These are phyloP conservation scores for Parthenolecanium corni DNA, from an alignment of 2,888 invertebrate genomes.

Conservation along the genomic window DNA sequence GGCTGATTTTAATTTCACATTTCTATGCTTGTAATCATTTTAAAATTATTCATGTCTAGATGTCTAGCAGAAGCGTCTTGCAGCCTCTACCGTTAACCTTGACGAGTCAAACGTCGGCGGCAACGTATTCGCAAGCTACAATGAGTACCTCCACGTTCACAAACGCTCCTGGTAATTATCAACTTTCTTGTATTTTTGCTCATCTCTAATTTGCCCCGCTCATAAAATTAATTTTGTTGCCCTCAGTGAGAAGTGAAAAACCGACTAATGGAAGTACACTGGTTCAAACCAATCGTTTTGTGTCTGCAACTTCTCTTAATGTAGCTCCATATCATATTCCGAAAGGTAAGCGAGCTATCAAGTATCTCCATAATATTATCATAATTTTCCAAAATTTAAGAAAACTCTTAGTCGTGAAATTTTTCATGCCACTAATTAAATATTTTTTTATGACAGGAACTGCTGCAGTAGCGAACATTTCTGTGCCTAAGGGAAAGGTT, in stretches of 20 bases:
- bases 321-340: conserved; percentile 21
- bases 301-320: neutral
- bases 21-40: no score
- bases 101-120: conserved; percentile 10
- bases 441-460: conserved; percentile 8
- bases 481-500: conserved; percentile 8
- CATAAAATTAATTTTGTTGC: neutral
- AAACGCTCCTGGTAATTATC: neutral
- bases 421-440: no score
- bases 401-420: no score
- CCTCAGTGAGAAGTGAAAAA: conserved; percentile 12
- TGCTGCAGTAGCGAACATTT: conserved; percentile 15
- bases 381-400: neutral
- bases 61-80: neutral
- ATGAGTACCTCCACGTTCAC: conserved; percentile 1
- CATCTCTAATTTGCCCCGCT: neutral
- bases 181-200: neutral
- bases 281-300: conserved; percentile 16
- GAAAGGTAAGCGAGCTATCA: conserved; percentile 7
- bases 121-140: conserved; percentile 18
- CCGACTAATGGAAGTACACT: conserved; percentile 17
- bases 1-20: no score
- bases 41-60: no score
- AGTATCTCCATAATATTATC: neutral
- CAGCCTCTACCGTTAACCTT: conserved; percentile 14